A percentile compares a stretch with the other conserved stretches of the same genome.
phyloP scores from a whole-genome alignment of 2,797 vertebrate genomes.

The Scolopax rusticola region DNA sequence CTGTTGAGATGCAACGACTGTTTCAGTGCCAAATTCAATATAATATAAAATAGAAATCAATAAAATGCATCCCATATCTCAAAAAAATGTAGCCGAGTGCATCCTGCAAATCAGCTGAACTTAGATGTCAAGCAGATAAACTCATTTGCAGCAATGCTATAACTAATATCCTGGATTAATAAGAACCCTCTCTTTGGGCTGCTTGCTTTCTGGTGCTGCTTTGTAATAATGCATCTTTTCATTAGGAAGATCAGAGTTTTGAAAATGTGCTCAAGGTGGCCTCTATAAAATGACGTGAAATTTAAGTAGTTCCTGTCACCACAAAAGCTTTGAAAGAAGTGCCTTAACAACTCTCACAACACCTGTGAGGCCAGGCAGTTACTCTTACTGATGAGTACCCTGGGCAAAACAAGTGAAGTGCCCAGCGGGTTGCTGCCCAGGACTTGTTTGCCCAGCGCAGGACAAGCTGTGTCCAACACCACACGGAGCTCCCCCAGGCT shows the following conservation, averaged over 20 bases:
- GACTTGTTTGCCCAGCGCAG: not conserved
- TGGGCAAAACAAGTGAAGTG: not conserved
- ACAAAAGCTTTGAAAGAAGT: not conserved
- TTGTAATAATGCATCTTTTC: not conserved
- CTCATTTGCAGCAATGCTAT: not conserved
- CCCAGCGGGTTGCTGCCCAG: not conserved
- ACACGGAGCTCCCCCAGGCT: accelerated
- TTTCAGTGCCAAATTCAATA: slow-evolving; percentile 23
- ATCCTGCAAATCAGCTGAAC: slow-evolving; percentile 3
- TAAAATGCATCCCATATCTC: not conserved
- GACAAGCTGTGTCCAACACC: accelerated
- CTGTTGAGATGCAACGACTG: not conserved
- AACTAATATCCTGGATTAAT: not conserved
- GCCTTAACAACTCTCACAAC: not conserved
- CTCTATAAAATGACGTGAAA: not conserved
- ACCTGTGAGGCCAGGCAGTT: not conserved
- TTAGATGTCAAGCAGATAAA: not conserved
- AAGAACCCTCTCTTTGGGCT: not conserved
- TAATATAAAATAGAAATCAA: slow-evolving; percentile 36
- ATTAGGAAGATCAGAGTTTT: not conserved
- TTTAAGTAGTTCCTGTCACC: not conserved
- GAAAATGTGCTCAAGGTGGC: not conserved
- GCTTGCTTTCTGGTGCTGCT: not conserved
- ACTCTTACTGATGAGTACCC: not conserved
- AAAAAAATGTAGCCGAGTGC: not conserved